phyloP scores from a whole-genome alignment of 2,888 invertebrate genomes.

The Abrostola tripartita region DNA sequence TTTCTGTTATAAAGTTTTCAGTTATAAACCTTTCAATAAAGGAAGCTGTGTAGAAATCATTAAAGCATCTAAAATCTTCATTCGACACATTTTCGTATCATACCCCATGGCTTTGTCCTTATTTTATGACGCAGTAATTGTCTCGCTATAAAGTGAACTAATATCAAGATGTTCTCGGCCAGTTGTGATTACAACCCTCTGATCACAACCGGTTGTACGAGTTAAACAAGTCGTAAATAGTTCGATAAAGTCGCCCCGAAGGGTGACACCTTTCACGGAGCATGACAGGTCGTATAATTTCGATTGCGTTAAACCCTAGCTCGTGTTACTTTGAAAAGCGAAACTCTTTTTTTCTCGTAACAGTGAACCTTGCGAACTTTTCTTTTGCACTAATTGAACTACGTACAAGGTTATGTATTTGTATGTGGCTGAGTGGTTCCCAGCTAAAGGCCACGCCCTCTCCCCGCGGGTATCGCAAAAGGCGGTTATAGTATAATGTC shows the following conservation, averaged over 20 bases:
- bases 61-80: background rate
- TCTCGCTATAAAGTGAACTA: slow-evolving; percentile 28
- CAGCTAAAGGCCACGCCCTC: slow-evolving; percentile 1
- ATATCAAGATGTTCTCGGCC: slow-evolving; percentile 34
- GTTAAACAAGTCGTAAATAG: slow-evolving; percentile 51
- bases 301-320: slow-evolving; percentile 43
- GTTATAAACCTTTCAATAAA: no score
- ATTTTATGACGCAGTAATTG: slow-evolving; percentile 27
- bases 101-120: background rate
- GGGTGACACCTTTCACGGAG: slow-evolving; percentile 56
- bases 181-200: slow-evolving; percentile 40
- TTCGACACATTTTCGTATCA: slow-evolving; percentile 12
- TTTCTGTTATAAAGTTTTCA: no score
- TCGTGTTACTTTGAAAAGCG: slow-evolving; percentile 43
- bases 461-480: background rate
- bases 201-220: slow-evolving; percentile 39
- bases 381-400: slow-evolving; percentile 23
- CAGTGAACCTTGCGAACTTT: slow-evolving; percentile 26
- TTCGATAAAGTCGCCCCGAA: slow-evolving; percentile 41
- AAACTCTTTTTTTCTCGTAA: slow-evolving; percentile 23
- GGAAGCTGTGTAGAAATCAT: no score
- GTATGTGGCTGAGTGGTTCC: background rate
- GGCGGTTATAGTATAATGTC: background rate
- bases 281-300: slow-evolving; percentile 48
- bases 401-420: slow-evolving; percentile 1